Base-by-base conservation (phyloP, 2,888 invertebrate species). In the Ommatoiulus sabulosus region DNA sequence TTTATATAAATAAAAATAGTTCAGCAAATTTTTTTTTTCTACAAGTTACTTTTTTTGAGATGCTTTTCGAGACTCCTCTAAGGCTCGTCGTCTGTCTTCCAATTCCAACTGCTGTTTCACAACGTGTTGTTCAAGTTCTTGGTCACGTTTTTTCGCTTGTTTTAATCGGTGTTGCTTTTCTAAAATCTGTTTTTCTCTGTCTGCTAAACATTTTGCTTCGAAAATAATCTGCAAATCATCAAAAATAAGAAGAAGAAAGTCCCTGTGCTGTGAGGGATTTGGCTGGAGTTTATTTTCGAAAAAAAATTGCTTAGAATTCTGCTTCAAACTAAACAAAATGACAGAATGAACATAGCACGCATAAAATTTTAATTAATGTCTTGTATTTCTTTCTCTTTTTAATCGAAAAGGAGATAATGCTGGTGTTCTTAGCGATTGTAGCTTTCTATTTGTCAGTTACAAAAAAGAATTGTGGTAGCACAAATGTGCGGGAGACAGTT, bases 151-250 rank as follows among this genome's bases (percentile, higher is more conserved):
- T 44, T 52, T 46, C 15, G 52, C 52, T n/a, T 87, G 24, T 24
- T 44, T 35, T n/a, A 48, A 44, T n/a, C 52, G 35, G 0, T 52
- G 46, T 87, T 52, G 46, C 20, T 87, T 87, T 87, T 87, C 87
- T 20, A 87, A 20, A 48, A 87, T 87, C 87, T 87, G 87, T 17
- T 87, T 44, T 48, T 87, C 87, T 46, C 87, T 44, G 35, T 35
- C 48, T 44, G 87, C 87, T 24, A 87, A 52, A 48, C 87, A 87
- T 48, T 87, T 44, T 3, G 87, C 87, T 87, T 87, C 87, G 15
- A 48, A 48, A 15, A 87, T 87, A 4, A 87, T 52, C 87, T 87
- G 87, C 12, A 48, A 87, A 17, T 6, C 63, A 20, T 63, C 20
- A 63, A 20, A 63, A 63, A 63, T 63, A 6, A n/a, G 17, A 63